Evolutionary conservation across 2,113 vertebrate species (phyloP).

Genomic region (Nettapus auritus): DNA sequence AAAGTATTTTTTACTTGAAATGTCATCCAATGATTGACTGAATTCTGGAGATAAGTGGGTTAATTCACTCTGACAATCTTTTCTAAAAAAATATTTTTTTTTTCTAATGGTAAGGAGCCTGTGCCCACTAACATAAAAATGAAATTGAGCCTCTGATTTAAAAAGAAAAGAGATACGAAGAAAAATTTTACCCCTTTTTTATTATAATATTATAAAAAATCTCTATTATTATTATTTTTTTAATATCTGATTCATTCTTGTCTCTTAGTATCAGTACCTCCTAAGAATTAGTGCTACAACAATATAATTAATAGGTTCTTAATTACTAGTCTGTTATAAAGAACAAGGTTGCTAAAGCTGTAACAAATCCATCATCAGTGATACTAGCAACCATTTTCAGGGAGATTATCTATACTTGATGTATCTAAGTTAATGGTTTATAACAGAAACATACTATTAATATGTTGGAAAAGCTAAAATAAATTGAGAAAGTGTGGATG

Average conservation of each 20-base stretch:
- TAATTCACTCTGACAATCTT: background rate
- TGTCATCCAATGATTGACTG: background rate
- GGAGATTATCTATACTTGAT: background rate
- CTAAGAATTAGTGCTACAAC: background rate
- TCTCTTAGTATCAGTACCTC: background rate
- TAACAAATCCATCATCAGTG: background rate
- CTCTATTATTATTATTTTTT: background rate
- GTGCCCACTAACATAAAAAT: background rate
- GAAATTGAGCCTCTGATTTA: background rate
- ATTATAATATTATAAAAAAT: background rate
- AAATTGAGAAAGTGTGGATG: background rate
- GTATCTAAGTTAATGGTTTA: background rate
- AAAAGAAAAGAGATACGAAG: background rate
- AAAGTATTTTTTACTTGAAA: background rate
- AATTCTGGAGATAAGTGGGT: background rate
- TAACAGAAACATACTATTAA: background rate
- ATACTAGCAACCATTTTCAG: background rate
- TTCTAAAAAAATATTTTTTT: background rate
- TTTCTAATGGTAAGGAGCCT: background rate
- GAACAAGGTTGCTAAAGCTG: background rate
- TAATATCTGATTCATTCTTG: background rate
- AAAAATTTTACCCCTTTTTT: background rate
- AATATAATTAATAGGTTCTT: background rate
- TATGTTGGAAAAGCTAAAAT: background rate
- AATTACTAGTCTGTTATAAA: background rate